Evolutionary conservation across 2,888 invertebrate species (phyloP).

Genomic region (Rhagium mordax): DNA sequence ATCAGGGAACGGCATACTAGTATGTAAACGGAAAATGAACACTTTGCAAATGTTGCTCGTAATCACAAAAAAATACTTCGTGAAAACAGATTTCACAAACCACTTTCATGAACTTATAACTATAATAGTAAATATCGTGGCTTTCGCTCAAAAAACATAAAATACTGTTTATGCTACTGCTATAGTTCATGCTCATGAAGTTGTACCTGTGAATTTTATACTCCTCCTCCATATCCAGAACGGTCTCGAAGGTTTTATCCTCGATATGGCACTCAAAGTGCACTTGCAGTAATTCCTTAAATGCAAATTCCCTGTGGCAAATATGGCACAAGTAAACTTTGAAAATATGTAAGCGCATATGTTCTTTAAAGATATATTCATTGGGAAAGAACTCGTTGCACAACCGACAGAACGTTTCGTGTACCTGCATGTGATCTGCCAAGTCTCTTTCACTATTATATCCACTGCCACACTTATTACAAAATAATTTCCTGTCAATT

Average conservation of each 20-base stretch:
- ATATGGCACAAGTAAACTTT: conserved; percentile 59
- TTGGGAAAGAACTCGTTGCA: conserved; percentile 55
- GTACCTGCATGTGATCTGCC: conserved; percentile 55
- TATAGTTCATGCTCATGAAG: conserved; percentile 45
- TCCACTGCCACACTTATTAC: conserved; percentile 58
- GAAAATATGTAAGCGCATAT: conserved; percentile 56
- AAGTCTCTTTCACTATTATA: conserved; percentile 55
- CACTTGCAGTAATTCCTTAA: conserved; percentile 50
- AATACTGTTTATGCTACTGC: conserved; percentile 54
- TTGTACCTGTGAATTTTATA: conserved; percentile 50
- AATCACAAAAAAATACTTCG: conserved; percentile 55
- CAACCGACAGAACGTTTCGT: conserved; percentile 56
- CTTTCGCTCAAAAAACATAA: conserved; percentile 53
- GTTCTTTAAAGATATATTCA: conserved; percentile 53
- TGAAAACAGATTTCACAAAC: conserved; percentile 56
- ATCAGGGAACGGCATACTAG: neutral
- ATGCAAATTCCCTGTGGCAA: conserved; percentile 57
- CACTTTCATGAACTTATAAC: conserved; percentile 53
- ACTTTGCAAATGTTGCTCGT: conserved; percentile 55
- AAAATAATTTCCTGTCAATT: conserved; percentile 54
- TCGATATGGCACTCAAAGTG: conserved; percentile 60
- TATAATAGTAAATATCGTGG: conserved; percentile 47
- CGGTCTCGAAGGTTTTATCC: conserved; percentile 55
- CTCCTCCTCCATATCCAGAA: conserved; percentile 60
- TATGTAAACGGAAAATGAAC: conserved; percentile 39